Conservation (phyloP, 2,797 vertebrate genomes). For the Fratercula arctica region DNA sequence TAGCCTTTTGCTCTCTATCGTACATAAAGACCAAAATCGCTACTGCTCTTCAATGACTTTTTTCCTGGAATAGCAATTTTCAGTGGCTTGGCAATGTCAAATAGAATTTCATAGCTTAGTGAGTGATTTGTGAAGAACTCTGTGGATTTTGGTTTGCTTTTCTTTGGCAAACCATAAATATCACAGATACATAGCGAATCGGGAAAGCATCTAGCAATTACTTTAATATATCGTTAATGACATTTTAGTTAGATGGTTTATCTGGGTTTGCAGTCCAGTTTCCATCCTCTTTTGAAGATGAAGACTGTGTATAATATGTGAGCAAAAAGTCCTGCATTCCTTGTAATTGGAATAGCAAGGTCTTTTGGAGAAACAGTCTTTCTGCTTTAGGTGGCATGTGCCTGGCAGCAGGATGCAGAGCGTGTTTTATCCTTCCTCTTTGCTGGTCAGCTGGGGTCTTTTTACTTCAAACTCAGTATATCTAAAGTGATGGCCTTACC, state of each 20-base stretch:
- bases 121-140: background rate
- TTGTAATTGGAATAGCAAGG: background rate
- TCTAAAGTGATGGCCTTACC: background rate
- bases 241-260: background rate
- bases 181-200: background rate
- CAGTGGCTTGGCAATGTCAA: conserved; percentile 13
- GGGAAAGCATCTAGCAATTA: conserved; percentile 15
- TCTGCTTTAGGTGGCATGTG: background rate
- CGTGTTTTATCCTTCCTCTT: background rate
- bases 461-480: background rate
- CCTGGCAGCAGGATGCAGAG: background rate
- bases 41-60: background rate
- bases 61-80: conserved; percentile 40
- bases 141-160: background rate
- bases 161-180: background rate
- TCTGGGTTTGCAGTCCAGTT: background rate
- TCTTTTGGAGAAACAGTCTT: background rate
- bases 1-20: background rate
- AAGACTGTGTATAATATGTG: background rate
- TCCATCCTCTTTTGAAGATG: background rate
- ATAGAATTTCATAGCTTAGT: conserved; percentile 2
- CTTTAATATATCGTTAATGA: conserved; percentile 7
- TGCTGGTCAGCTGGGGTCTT: background rate
- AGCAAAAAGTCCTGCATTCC: background rate
- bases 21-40: background rate